phyloP scores from a whole-genome alignment of 1,140 invertebrate species.

The Dendrolimus kikuchii region DNA sequence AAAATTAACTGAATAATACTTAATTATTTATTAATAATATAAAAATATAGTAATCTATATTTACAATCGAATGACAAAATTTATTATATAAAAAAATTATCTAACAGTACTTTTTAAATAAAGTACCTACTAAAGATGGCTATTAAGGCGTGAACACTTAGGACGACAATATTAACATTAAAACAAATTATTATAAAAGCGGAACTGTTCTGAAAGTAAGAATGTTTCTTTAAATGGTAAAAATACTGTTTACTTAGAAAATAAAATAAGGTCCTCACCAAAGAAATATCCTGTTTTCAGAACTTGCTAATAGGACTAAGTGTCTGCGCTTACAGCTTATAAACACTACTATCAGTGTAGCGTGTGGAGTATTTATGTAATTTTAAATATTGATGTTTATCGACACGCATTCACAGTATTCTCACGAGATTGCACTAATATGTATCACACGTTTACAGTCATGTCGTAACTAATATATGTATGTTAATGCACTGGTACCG shows the following conservation, averaged over 20 bases:
- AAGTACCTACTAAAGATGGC: conserved; percentile 24
- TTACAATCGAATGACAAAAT: conserved; percentile 50
- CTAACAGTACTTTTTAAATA: conserved; percentile 27
- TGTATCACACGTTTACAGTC: conserved; percentile 53
- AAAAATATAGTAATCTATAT: conserved; percentile 68
- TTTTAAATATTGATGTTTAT: conserved; percentile 8
- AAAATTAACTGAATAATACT: conserved; percentile 46
- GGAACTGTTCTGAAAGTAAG: conserved; percentile 3
- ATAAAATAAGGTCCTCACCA: conserved; percentile 13
- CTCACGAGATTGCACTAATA: conserved; percentile 52
- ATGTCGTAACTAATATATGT: conserved; percentile 10
- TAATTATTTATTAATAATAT: conserved; percentile 59
- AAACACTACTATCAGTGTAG: conserved; percentile 16
- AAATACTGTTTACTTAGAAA: not conserved
- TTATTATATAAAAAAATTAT: conserved; percentile 37
- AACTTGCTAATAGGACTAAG: conserved; percentile 12
- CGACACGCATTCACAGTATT: conserved; percentile 22
- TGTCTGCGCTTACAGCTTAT: conserved; percentile 17
- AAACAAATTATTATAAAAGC: conserved; percentile 11
- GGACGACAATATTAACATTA: conserved; percentile 15
- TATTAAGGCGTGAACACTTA: conserved; percentile 34
- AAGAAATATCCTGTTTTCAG: conserved; percentile 22
- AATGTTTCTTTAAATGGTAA: conserved; percentile 8
- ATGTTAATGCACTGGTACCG: not conserved
- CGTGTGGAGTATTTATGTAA: conserved; percentile 20